Conservation (phyloP, 2,797 vertebrate genomes). For the Sphaeramia orbicularis region DNA sequence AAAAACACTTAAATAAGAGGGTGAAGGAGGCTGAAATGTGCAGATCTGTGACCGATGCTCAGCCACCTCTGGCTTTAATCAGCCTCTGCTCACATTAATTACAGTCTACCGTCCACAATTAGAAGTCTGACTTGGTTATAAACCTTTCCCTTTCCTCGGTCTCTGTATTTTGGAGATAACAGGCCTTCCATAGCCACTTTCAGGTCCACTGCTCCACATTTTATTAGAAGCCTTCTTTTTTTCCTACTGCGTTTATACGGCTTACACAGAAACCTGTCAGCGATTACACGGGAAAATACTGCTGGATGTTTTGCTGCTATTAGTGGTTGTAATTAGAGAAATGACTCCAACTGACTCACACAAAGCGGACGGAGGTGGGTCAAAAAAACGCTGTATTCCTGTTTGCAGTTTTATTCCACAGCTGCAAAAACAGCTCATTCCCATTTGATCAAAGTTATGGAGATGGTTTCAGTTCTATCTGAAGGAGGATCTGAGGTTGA, state of each 20-base stretch:
- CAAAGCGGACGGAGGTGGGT: slow-evolving; percentile 7
- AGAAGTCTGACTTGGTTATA: slow-evolving; percentile 44
- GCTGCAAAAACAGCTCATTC: slow-evolving; percentile 42
- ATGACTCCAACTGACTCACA: slow-evolving; percentile 54
- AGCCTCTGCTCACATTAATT: slow-evolving; percentile 45
- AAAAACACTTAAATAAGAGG: slow-evolving; percentile 14
- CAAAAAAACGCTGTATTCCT: slow-evolving; percentile 12
- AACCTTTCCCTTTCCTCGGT: slow-evolving; percentile 53
- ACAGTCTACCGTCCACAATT: slow-evolving; percentile 50
- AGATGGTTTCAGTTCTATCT: no score
- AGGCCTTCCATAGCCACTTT: no score
- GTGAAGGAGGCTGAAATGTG: not conserved
- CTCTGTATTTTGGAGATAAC: slow-evolving; percentile 45
- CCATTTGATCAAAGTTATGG: no score
- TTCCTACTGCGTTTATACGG: no score
- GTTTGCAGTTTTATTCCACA: slow-evolving; percentile 33
- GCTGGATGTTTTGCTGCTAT: slow-evolving; percentile 57
- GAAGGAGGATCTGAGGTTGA: no score
- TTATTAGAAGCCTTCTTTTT: slow-evolving; percentile 53
- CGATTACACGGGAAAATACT: slow-evolving; percentile 47
- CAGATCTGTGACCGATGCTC: not conserved
- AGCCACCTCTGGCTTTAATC: slow-evolving; percentile 15
- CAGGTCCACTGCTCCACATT: no score
- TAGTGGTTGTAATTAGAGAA: slow-evolving; percentile 66
- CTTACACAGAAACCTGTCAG: slow-evolving; percentile 54